Evolutionary conservation across 1,140 invertebrate genomes (phyloP).

Genomic region (Platorchestia sp.): DNA sequence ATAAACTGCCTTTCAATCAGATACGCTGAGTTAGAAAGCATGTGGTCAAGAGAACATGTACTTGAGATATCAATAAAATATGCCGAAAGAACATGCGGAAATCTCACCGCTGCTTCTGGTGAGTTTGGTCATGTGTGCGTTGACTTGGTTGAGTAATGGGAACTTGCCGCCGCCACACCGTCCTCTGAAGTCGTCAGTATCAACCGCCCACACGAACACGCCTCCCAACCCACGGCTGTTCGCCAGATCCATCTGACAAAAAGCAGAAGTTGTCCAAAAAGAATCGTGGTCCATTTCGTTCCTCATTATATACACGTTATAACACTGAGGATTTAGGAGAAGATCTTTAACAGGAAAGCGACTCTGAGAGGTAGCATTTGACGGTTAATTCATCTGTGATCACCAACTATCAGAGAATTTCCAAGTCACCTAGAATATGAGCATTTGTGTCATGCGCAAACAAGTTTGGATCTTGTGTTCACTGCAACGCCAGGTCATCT

Average conservation of each 20-base stretch:
- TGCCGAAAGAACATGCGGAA: background rate
- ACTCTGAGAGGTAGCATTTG: too few species aligned
- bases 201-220: conserved; percentile 97
- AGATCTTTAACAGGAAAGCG: too few species aligned
- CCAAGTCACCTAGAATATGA: too few species aligned
- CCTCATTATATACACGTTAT: too few species aligned
- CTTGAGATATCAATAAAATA: too few species aligned
- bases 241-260: conserved; percentile 89
- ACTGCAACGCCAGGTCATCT: background rate
- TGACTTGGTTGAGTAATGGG: conserved; percentile 79
- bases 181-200: conserved; percentile 95
- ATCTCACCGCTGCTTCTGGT: background rate
- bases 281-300: background rate
- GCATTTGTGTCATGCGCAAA: too few species aligned
- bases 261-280: background rate
- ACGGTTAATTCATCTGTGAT: too few species aligned
- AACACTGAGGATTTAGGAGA: too few species aligned
- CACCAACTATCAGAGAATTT: too few species aligned
- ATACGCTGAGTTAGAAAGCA: background rate
- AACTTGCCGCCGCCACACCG: conserved; percentile 90
- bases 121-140: background rate
- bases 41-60: background rate
- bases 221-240: conserved; percentile 94
- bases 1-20: too few species aligned
- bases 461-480: too few species aligned